phyloP scores from a whole-genome alignment of 2,113 vertebrate genomes.

The Myrmecophaga tridactyla region DNA sequence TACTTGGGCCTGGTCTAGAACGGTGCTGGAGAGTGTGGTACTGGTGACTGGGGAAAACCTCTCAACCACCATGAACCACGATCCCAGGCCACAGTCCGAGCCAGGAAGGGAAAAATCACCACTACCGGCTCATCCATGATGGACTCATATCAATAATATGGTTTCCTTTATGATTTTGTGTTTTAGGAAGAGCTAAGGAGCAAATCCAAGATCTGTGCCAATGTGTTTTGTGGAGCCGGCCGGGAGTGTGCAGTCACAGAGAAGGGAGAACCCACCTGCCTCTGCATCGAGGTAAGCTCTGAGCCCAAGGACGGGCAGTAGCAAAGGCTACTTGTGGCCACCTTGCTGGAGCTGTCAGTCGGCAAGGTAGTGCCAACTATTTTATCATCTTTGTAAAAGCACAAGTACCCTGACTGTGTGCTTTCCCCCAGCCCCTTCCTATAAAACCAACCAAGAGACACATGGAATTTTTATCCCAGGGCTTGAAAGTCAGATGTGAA shows the following conservation, averaged over 20 bases:
- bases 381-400: not conserved
- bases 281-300: constrained; percentile 94
- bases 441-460: too few species aligned
- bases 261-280: constrained; percentile 96
- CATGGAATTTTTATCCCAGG: not conserved
- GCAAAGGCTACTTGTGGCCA: not conserved
- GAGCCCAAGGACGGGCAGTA: not conserved
- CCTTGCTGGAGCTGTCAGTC: not conserved
- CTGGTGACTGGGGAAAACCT: not conserved
- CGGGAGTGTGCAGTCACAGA: constrained; percentile 95
- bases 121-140: not conserved
- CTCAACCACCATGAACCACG: not conserved
- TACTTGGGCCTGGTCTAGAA: not conserved
- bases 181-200: constrained; percentile 91
- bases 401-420: too few species aligned
- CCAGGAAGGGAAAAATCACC: not conserved
- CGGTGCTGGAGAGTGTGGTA: not conserved
- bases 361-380: not conserved
- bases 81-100: not conserved
- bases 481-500: constrained; percentile 30
- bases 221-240: constrained; percentile 98
- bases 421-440: too few species aligned
- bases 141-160: not conserved
- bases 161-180: constrained; percentile 68
- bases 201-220: constrained; percentile 99